A percentile compares a stretch with the other conserved stretches of the same genome.
Evolutionary conservation across 2,888 invertebrate genomes (phyloP).

Genomic region (Scrobipalpa atriplicella): DNA sequence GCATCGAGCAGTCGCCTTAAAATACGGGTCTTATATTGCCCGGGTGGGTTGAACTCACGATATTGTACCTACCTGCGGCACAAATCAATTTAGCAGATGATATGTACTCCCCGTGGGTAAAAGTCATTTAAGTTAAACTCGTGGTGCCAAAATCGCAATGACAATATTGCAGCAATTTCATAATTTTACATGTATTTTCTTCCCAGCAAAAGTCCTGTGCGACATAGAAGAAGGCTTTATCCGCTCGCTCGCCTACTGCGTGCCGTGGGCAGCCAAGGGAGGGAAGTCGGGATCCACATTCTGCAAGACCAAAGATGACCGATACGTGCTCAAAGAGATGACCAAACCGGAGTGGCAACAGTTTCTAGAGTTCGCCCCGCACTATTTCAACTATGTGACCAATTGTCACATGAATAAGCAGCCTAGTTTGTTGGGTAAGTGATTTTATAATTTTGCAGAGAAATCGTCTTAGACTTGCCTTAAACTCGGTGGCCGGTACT

Average conservation of each 20-base stretch:
- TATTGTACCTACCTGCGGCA: too few species aligned
- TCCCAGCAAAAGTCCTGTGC: conserved; percentile 59
- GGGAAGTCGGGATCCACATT: conserved; percentile 99
- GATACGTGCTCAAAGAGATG: conserved; percentile 98
- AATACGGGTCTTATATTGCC: too few species aligned
- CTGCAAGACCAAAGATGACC: conserved; percentile 96
- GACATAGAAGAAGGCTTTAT: conserved; percentile 85
- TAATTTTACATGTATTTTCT: conserved; percentile 13
- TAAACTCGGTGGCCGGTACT: too few species aligned
- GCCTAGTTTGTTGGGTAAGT: conserved; percentile 90
- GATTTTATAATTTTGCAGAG: too few species aligned
- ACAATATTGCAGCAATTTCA: too few species aligned
- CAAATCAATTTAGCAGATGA: too few species aligned
- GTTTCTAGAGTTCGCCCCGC: conserved; percentile 96
- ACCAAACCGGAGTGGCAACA: conserved; percentile 94
- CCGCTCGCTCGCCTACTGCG: conserved; percentile 92
- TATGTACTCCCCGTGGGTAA: too few species aligned
- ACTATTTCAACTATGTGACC: conserved; percentile 96
- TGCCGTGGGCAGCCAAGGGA: conserved; percentile 96
- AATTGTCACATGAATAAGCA: conserved; percentile 87
- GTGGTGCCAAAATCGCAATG: too few species aligned
- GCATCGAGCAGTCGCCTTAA: too few species aligned
- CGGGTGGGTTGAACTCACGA: too few species aligned
- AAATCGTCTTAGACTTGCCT: too few species aligned
- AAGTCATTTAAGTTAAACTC: too few species aligned